Base-by-base conservation (phyloP, 2,888 invertebrate genomes). In the Agrypnus murinus region DNA sequence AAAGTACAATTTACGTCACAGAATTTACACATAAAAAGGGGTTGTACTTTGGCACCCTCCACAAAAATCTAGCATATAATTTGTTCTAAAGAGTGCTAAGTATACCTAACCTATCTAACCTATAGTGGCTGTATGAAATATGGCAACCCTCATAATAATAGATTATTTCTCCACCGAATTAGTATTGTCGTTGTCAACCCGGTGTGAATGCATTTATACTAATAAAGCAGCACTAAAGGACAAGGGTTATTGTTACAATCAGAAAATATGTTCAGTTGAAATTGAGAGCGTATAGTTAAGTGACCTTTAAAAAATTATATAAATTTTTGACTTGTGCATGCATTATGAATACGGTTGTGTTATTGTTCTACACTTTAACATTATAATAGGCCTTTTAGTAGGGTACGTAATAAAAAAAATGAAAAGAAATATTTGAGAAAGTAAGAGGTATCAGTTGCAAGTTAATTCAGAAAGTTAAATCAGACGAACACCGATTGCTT, bases 151-250 rank as follows among this genome's bases (percentile, higher is more conserved):
- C 79, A 68, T 70, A 69, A 75, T 70, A 75, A 75, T 71, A 73
- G 77, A 79, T 78, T 79, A 81, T 82, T 82, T 79, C 80, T 80
- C 78, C 74, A 82, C 80, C 82, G 81, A 83, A 83, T 83, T 83
- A 81, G 83, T 78, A 83, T 84, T 84, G 83, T 84, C 77, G 81
- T 75, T 80, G 81, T 77, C 80, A 80, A 82, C 79, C 81, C 80
- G 80, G 79, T 79, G 82, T 83, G 80, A 83, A 84, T 81, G 74
- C 78, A 80, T 81, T 81, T 78, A 25, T 25, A 75, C 82, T 84
- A 84, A 84, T 84, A 83, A 83, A 84, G 82, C 81, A 78, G 77
- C 78, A 81, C 83, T 83, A 83, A 82, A 82, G 80, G 80, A 73
- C 75, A 75, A 31, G 72, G 74, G 74, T 64, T 72, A 46, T 72